Evolutionary conservation across 2,797 vertebrate species (phyloP), one percentile per base, ranked within the genome.

Genomic region (Leucoraja ocellata): DNA sequence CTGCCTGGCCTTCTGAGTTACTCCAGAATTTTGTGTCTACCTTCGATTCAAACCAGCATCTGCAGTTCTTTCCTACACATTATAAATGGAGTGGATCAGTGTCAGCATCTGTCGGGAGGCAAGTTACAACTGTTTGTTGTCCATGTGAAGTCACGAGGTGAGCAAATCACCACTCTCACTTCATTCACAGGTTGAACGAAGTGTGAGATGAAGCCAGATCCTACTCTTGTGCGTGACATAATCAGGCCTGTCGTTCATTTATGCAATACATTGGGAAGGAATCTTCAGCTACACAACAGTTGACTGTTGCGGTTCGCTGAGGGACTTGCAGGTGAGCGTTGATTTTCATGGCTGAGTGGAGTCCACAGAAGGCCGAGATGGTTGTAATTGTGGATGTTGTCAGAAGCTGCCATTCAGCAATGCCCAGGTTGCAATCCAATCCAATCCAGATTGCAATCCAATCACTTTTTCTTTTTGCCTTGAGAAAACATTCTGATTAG

Each of bases 341-440:
- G 36, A 28, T 16, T 68, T 63, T 88, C n/a, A 88, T 36, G 18
- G n/a, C 32, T 65, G 13, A 88, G 58, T 88, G 63, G 18, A 8
- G 7, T 88, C 61, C n/a, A 21, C 63, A 88, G 58, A 32, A 88
- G 61, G 5, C 84, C 32, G 13, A 86, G 5, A 9, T 32, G 14
- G 13, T 86, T 88, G 14, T 63, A 68, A 36, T 36, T 88, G 84
- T 68, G 84, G 63, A 68, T 61, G 84, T 68, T 88, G 84, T 88
- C 84, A 39, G 84, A 32, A 88, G 84, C 36, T 88, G 14, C n/a
- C 16, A 88, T 36, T 88, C n/a, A 68, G 39, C 36, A n/a, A 88
- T 88, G n/a, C 84, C 32, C 63, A 88, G 16, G 16, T 54, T 54
- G 46, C 46, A 54, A 54, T 54, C 46, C 46, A 54, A 54, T 54